Evolutionary conservation across 1,140 invertebrate species (phyloP).

Genomic region (Drosophila leontia): DNA sequence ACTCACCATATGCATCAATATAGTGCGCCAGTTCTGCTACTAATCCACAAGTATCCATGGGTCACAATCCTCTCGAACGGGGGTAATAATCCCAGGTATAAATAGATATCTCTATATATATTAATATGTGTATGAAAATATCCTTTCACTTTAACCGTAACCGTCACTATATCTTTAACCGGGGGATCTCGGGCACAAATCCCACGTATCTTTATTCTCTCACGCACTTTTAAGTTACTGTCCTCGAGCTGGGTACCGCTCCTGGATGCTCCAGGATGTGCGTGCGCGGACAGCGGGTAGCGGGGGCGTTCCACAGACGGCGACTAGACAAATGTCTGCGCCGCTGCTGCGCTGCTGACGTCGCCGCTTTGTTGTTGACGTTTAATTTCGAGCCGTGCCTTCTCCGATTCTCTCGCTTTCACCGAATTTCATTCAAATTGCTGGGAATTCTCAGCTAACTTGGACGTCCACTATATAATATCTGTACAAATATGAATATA

Average conservation of each 20-base stretch:
- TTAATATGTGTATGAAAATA: constrained; percentile 13
- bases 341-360: constrained; percentile 11
- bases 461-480: constrained; percentile 45
- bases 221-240: constrained; percentile 14
- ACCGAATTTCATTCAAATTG: constrained; percentile 45
- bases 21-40: constrained; percentile 68
- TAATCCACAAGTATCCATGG: constrained; percentile 78
- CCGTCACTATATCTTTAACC: neutral
- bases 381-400: constrained; percentile 16
- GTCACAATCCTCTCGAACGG: constrained; percentile 3
- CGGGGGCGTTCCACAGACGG: constrained; percentile 20
- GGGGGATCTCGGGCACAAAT: constrained; percentile 19
- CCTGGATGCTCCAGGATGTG: constrained; percentile 6
- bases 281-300: neutral
- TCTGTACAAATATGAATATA: constrained; percentile 54
- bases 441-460: constrained; percentile 34
- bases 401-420: constrained; percentile 38
- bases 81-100: constrained; percentile 2
- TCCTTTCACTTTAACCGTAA: constrained; percentile 17
- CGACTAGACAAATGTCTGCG: constrained; percentile 35
- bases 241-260: constrained; percentile 4
- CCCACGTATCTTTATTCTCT: constrained; percentile 10
- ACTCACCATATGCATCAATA: constrained; percentile 75
- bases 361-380: constrained; percentile 42
- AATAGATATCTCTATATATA: neutral